phyloP scores from a whole-genome alignment of 2,888 invertebrate genomes.

The Hedya salicella region DNA sequence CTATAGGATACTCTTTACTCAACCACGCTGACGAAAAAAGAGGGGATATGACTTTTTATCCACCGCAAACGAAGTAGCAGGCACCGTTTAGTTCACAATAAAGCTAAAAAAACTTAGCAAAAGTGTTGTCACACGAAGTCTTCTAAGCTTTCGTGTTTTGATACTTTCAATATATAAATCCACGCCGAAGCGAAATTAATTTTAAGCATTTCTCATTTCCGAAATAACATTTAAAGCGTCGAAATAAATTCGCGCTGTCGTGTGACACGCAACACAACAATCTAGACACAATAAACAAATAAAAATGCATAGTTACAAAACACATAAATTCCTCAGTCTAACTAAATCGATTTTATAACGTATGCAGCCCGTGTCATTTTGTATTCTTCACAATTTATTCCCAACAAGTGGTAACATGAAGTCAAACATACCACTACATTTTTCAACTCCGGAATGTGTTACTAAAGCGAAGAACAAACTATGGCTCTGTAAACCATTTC shows the following conservation, averaged over 20 bases:
- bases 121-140: neutral
- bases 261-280: conserved; percentile 2
- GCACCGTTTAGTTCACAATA: too few relatives aligned
- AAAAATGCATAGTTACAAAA: neutral
- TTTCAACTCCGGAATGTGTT: conserved; percentile 41
- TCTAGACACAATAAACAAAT: neutral
- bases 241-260: neutral
- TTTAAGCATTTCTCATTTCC: neutral
- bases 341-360: conserved; percentile 1
- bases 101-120: neutral
- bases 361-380: conserved; percentile 10
- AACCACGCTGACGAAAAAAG: too few relatives aligned
- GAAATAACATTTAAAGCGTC: neutral
- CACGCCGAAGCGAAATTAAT: neutral
- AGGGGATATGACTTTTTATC: too few relatives aligned
- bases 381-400: conserved; percentile 24
- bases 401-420: conserved; percentile 27
- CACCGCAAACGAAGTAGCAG: too few relatives aligned
- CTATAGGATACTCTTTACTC: too few relatives aligned
- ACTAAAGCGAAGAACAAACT: conserved; percentile 38
- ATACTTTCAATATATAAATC: neutral
- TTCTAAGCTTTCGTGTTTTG: conserved; percentile 1
- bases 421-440: conserved; percentile 37
- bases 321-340: conserved; percentile 1
- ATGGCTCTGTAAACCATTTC: conserved; percentile 36